These are phyloP conservation scores for Heliconius aoede DNA, from an alignment of 2,888 invertebrate genomes.

Conservation along the genomic window DNA sequence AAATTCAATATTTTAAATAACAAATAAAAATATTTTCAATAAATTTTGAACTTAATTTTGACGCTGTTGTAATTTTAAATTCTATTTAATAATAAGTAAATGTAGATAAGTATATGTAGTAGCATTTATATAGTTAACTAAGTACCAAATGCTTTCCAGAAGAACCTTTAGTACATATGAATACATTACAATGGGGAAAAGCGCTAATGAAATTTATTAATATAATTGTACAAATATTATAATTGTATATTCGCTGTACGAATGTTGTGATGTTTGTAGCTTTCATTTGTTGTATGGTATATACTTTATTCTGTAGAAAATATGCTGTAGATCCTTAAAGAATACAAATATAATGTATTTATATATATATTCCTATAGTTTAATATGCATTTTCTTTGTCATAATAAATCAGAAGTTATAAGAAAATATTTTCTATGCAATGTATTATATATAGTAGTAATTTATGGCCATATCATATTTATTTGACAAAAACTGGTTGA, in stretches of 20 bases:
- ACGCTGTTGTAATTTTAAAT: conserved; percentile 1
- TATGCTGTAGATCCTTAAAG: background rate
- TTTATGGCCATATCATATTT: too few relatives aligned
- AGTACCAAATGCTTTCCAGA: conserved; percentile 27
- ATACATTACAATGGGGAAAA: conserved; percentile 71
- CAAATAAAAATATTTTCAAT: background rate
- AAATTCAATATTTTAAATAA: too few relatives aligned
- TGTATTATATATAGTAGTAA: too few relatives aligned
- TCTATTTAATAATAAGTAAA: conserved; percentile 3
- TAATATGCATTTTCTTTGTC: background rate
- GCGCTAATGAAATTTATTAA: conserved; percentile 78
- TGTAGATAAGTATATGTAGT: background rate
- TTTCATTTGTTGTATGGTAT: conserved; percentile 26
- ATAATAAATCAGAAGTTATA: background rate
- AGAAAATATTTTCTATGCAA: too few relatives aligned
- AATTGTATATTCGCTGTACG: conserved; percentile 23
- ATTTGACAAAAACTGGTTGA: too few relatives aligned
- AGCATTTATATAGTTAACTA: conserved; percentile 13
- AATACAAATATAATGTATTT: too few relatives aligned
- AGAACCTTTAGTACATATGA: conserved; percentile 26
- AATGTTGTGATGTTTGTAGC: background rate
- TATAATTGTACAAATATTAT: conserved; percentile 52
- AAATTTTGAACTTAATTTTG: background rate
- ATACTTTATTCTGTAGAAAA: background rate
- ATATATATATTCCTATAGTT: background rate